Percentiles rank a stretch among this genome's conserved stretches.
These are phyloP conservation scores for Leptobrachium leishanense DNA, from an alignment of 2,113 vertebrate genomes.

Conservation along the genomic window DNA sequence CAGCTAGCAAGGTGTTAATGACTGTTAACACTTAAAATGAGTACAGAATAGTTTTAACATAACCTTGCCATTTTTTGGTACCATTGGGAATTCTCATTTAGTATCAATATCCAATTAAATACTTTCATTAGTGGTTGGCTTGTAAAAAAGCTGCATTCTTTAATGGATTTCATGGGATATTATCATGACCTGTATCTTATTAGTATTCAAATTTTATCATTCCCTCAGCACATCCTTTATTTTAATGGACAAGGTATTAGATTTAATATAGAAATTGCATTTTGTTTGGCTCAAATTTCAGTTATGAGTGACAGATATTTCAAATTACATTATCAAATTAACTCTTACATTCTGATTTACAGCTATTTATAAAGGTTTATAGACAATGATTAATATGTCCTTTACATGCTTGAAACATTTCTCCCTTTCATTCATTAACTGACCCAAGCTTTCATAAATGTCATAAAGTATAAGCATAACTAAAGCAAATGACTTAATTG, in stretches of 20 bases:
- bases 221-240: conserved; percentile 33
- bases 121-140: conserved; percentile 37
- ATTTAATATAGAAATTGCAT: conserved; percentile 32
- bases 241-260: conserved; percentile 24
- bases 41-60: conserved; percentile 16
- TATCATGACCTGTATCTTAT: conserved; percentile 38
- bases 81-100: conserved; percentile 32
- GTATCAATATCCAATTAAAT: conserved; percentile 35
- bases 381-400: too few species aligned
- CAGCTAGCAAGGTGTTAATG: neutral
- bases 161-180: conserved; percentile 36
- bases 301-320: neutral
- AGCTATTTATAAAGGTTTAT: too few species aligned
- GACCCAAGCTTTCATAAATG: too few species aligned
- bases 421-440: too few species aligned
- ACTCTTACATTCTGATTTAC: too few species aligned
- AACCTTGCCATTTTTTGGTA: conserved; percentile 20
- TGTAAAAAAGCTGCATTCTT: conserved; percentile 33
- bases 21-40: neutral
- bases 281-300: neutral
- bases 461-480: too few species aligned
- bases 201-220: conserved; percentile 34
- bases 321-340: too few species aligned
- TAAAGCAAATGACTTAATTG: too few species aligned
- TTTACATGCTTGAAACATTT: too few species aligned